Base-by-base conservation (phyloP, 2,888 invertebrate species). In the Plagodis dolabraria region DNA sequence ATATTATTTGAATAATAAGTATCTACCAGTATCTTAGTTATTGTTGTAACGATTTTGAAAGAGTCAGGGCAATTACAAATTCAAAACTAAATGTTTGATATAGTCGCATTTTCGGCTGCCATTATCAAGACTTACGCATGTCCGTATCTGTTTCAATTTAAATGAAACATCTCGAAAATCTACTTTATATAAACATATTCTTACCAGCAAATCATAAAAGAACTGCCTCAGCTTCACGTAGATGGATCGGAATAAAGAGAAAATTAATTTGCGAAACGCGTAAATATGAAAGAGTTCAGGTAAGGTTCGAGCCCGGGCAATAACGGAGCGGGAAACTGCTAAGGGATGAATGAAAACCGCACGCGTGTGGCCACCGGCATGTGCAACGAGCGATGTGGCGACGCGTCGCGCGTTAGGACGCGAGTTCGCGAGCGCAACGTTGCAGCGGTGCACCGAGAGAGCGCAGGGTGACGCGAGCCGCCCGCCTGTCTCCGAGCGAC, bases 401-500 rank as follows among this genome's bases (percentile, higher is more conserved):
- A 70, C 77, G 76, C 75, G 78, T 69, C 80, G 81, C 77, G 80
- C 83, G 81, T 76, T 81, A 80, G 78, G 65, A 74, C 78, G 80
- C 81, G 85, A 80, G 78, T 74, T 81, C 75, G 80, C 80, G 85
- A 79, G 79, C 82, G 85, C 83, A 82, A 74, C 78, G 77, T 75
- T 83, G 85, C 85, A 82, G 77, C 80, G 83, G 70, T 80, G 82
- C 85, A 82, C 78, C 71, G 72, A 75, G 68, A 74, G 69, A 77
- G 74, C 76, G 78, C 79, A 79, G 77, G 82, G 86, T 88, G 86
- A 87, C 88, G 83, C 85, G 85, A 83, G 86, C 83, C 86, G 85
- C 82, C 82, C 86, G 90, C 89, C 83, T 84, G 84, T 76, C 82
- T 79, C 79, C 79, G 88, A 89, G 89, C 90, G 85, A 91, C 91